A percentile compares a stretch with the other conserved stretches of the same genome.
Conservation (phyloP, 2,113 vertebrate genomes). For the Leucosticte australis region DNA sequence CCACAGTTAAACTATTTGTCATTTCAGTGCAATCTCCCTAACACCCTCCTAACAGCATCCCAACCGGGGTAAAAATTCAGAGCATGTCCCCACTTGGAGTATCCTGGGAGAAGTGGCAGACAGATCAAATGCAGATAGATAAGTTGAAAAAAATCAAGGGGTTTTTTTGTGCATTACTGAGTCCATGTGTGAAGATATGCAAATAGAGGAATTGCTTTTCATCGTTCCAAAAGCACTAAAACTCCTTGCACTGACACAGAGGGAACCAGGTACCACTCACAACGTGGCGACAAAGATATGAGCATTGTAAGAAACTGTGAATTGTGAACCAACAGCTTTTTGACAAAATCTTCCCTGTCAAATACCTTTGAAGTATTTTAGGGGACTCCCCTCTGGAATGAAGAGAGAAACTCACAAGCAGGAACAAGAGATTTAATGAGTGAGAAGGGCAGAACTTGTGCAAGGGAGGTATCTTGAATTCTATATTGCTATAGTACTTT, state of each 20-base stretch:
- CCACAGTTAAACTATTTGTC: background rate
- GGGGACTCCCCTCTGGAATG: background rate
- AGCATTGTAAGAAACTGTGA: background rate
- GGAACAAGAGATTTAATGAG: background rate
- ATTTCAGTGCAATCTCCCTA: background rate
- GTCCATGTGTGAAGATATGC: background rate
- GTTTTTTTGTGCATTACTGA: background rate
- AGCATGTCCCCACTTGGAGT: background rate
- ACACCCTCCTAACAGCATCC: background rate
- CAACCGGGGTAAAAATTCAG: background rate
- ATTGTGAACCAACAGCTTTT: background rate
- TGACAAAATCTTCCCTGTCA: background rate
- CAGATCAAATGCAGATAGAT: background rate
- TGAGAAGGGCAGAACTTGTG: background rate
- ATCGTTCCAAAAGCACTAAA: background rate
- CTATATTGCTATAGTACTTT: constrained; percentile 6
- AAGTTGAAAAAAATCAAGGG: background rate
- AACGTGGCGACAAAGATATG: background rate
- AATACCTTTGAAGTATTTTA: background rate
- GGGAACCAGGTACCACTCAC: background rate
- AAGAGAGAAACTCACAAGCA: background rate
- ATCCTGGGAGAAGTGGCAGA: background rate
- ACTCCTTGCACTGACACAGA: background rate
- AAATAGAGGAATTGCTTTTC: background rate
- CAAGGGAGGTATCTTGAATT: background rate